Evolutionary conservation across 2,113 vertebrate species (phyloP).

Genomic region (Tapirus terrestris): DNA sequence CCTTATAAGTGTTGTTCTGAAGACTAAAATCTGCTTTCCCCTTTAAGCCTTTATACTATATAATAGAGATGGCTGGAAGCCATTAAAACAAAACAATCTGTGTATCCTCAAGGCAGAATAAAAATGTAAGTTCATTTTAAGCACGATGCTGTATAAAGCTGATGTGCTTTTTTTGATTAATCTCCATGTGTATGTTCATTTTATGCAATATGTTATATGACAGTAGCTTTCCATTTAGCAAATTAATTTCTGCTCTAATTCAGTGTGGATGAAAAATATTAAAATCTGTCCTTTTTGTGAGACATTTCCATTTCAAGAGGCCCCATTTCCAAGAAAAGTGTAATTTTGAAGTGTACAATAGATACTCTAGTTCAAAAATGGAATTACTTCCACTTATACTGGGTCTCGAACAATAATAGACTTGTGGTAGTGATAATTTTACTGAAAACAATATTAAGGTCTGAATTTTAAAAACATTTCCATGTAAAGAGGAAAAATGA

Average conservation of each 20-base stretch:
- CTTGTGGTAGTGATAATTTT: neutral
- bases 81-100: conserved; percentile 70
- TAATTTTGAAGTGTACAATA: conserved; percentile 7
- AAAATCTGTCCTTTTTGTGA: conserved; percentile 52
- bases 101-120: conserved; percentile 59
- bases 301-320: conserved; percentile 11
- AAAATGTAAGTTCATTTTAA: conserved; percentile 71
- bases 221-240: conserved; percentile 62
- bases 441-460: neutral
- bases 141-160: conserved; percentile 28
- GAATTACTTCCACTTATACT: neutral
- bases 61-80: conserved; percentile 66
- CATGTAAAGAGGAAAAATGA: neutral
- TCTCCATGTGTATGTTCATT: conserved; percentile 55
- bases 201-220: conserved; percentile 51
- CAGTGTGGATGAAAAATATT: conserved; percentile 53
- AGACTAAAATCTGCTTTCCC: conserved; percentile 57
- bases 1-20: conserved; percentile 25
- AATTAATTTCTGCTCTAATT: conserved; percentile 62
- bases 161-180: conserved; percentile 53
- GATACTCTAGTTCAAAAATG: conserved; percentile 27
- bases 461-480: conserved; percentile 31
- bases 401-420: neutral
- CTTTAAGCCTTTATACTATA: conserved; percentile 48
- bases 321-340: conserved; percentile 34